These are phyloP conservation scores for Eidolon dupreanum DNA, from an alignment of 2,797 vertebrate genomes.

Conservation along the genomic window DNA sequence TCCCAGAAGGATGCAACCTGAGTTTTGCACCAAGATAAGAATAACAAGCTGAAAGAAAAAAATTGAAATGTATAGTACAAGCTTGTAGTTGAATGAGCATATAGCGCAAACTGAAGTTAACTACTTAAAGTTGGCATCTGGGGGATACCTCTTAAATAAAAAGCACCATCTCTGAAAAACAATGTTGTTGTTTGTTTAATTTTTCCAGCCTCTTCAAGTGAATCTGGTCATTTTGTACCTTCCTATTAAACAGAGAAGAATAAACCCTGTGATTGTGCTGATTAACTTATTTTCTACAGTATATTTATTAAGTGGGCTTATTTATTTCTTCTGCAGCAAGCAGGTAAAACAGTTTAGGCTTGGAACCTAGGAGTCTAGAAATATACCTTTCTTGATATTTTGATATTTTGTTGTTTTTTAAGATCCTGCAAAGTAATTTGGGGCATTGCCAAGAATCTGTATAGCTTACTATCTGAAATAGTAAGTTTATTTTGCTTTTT, in stretches of 20 bases:
- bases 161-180: slow-evolving; percentile 26
- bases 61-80: background rate
- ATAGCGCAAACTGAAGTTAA: background rate
- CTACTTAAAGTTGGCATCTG: background rate
- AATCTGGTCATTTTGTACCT: background rate
- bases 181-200: slow-evolving; percentile 36
- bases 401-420: background rate
- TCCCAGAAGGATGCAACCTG: slow-evolving; percentile 45
- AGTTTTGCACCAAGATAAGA: slow-evolving; percentile 36
- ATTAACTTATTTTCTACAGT: slow-evolving; percentile 26
- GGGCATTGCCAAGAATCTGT: slow-evolving; percentile 41
- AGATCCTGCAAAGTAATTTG: slow-evolving; percentile 19
- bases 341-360: background rate
- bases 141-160: slow-evolving; percentile 5
- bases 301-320: background rate
- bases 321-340: slow-evolving; percentile 36
- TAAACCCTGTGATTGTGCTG: background rate
- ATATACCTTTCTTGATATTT: background rate
- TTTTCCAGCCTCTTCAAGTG: background rate
- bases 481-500: background rate
- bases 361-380: background rate
- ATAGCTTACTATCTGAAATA: slow-evolving; percentile 33
- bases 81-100: background rate
- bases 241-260: background rate
- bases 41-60: slow-evolving; percentile 20